Conservation (phyloP, 2,888 invertebrate genomes). For the Boloria euphrosyne region DNA sequence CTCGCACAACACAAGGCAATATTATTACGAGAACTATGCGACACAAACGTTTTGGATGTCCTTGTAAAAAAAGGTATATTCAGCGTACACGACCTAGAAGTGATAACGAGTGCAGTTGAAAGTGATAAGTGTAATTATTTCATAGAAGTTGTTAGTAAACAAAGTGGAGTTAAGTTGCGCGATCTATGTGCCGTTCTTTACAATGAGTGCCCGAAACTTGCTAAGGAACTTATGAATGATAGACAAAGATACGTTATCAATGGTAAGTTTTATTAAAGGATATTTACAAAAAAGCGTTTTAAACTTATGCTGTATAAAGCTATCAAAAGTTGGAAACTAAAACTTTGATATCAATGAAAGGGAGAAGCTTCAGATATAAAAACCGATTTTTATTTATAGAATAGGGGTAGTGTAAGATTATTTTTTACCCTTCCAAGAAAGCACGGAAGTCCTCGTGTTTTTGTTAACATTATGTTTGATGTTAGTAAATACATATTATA, state of each 20-base stretch:
- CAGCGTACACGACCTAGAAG: slow-evolving; percentile 83
- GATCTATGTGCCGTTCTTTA: slow-evolving; percentile 84
- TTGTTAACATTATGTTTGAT: no score
- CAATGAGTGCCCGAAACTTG: slow-evolving; percentile 84
- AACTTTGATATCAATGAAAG: no score
- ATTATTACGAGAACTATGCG: slow-evolving; percentile 83
- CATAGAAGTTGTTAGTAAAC: slow-evolving; percentile 84
- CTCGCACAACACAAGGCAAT: slow-evolving; percentile 84
- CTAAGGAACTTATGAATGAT: slow-evolving; percentile 84
- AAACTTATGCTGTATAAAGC: not conserved
- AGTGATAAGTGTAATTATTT: slow-evolving; percentile 83
- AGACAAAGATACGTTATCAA: slow-evolving; percentile 77
- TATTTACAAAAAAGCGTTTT: not conserved
- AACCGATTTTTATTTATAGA: slow-evolving; percentile 1
- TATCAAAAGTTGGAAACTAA: no score
- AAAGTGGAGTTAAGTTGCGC: slow-evolving; percentile 82
- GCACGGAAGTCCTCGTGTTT: no score
- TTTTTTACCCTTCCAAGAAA: not conserved
- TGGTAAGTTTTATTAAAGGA: slow-evolving; percentile 54
- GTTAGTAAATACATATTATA: no score
- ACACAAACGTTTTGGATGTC: slow-evolving; percentile 84
- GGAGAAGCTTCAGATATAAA: not conserved
- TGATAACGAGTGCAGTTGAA: slow-evolving; percentile 70
- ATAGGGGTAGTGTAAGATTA: not conserved
- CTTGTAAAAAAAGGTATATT: slow-evolving; percentile 85